Evolutionary conservation across 2,797 vertebrate species (phyloP).

Genomic region (Mormyrops attenuatus): DNA sequence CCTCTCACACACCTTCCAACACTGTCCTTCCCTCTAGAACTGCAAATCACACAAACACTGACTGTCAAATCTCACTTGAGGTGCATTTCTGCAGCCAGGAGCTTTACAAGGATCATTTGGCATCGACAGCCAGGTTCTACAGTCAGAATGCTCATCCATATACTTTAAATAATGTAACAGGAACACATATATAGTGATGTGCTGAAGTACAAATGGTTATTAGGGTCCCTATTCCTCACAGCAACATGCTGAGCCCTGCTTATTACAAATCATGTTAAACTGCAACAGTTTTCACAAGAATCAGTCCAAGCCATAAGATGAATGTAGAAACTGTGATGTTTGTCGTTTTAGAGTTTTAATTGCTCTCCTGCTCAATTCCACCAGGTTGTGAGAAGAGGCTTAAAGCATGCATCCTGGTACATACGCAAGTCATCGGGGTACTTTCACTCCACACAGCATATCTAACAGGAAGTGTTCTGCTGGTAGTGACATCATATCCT

Average conservation of each 20-base stretch:
- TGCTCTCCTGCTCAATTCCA: background rate
- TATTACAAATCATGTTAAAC: background rate
- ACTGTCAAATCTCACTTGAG: background rate
- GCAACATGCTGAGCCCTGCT: background rate
- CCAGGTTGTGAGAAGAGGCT: background rate
- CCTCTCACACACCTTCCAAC: background rate
- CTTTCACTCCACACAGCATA: background rate
- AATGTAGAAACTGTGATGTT: background rate
- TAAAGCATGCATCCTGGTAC: background rate
- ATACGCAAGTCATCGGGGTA: background rate
- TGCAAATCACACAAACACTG: background rate
- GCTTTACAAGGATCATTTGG: background rate
- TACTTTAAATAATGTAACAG: background rate
- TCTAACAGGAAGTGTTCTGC: background rate
- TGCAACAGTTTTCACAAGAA: background rate
- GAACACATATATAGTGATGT: background rate
- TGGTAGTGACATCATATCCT: background rate
- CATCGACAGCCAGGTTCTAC: background rate
- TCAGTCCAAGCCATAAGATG: background rate
- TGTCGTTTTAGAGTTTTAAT: background rate
- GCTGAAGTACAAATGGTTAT: background rate
- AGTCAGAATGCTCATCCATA: background rate
- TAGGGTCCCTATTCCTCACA: background rate
- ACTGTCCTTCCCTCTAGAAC: background rate
- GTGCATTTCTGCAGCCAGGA: background rate